Base-by-base conservation (phyloP, 2,888 invertebrate genomes). In the Salpingus planirostris region DNA sequence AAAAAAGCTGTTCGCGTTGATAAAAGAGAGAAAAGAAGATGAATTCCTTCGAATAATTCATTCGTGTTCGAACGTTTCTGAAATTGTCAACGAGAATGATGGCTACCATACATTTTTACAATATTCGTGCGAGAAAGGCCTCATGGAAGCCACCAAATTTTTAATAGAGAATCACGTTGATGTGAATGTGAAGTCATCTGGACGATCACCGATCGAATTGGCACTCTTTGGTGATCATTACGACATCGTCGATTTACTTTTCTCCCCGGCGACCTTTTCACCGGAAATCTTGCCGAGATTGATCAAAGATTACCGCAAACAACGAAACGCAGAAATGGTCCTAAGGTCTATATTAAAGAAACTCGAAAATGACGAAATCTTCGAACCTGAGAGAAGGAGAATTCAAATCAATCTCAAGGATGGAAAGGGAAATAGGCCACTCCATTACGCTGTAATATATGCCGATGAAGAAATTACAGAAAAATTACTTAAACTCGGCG, bases 371-470 rank as follows among this genome's bases (percentile, higher is more conserved):
- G n/a, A n/a, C n/a, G n/a, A n/a, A n/a, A n/a, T n/a, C n/a, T n/a
- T n/a, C n/a, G n/a, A n/a, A n/a, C n/a, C n/a, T n/a, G n/a, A n/a
- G n/a, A n/a, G n/a, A n/a, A n/a, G n/a, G n/a, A n/a, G n/a, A n/a
- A n/a, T n/a, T n/a, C n/a, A n/a, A n/a, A n/a, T n/a, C n/a, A 59
- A 60, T 33, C 54, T 47, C 26, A 36, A 40, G 13, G 56, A 57
- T 29, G 31, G 36, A 7, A 44, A 49, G 10, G 41, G 44, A 10
- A 60, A 59, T 18, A 48, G 57, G 1, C 51, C 58, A 0, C 60
- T 88, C 15, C 85, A 87, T 62, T 83, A 82, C 51, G 83, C 85
- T 1, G 77, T 80, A 1, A 73, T 80, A 50, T 78, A 78, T 44
- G 78, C 79, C 10, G 77, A 79, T 44, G 65, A 68, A 11, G 70